Percentiles rank a stretch among this genome's conserved stretches.
phyloP scores from a whole-genome alignment of 2,888 invertebrate genomes.

The Drosophila sordidula region DNA sequence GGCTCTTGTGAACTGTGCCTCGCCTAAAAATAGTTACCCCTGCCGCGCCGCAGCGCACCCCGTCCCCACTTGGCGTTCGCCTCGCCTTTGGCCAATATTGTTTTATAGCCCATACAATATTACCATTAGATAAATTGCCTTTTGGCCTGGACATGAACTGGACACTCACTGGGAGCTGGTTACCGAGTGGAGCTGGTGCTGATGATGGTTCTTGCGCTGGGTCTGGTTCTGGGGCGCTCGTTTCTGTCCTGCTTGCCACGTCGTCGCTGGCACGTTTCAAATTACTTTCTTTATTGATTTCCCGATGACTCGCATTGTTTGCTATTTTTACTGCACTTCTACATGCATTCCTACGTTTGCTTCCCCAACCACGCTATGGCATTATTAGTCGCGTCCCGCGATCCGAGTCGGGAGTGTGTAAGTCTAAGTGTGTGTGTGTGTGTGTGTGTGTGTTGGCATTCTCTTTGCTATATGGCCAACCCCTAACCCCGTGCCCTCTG shows the following conservation, averaged over 20 bases:
- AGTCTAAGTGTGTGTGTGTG: no score
- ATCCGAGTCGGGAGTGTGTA: neutral
- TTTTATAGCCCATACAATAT: slow-evolving; percentile 80
- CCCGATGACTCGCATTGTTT: slow-evolving; percentile 74
- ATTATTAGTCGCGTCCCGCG: slow-evolving; percentile 37
- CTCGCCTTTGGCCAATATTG: slow-evolving; percentile 78
- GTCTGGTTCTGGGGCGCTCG: neutral
- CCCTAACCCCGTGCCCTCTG: slow-evolving; percentile 22
- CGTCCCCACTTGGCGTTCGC: slow-evolving; percentile 25
- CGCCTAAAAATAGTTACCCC: slow-evolving; percentile 60
- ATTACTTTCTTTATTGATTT: slow-evolving; percentile 81
- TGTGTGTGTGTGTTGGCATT: slow-evolving; percentile 15
- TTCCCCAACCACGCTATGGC: slow-evolving; percentile 6
- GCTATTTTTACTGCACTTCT: slow-evolving; percentile 73
- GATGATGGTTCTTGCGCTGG: neutral
- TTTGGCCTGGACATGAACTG: slow-evolving; percentile 59
- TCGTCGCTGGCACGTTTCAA: slow-evolving; percentile 70
- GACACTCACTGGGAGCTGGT: slow-evolving; percentile 37
- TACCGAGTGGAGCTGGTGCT: slow-evolving; percentile 18
- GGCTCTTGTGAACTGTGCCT: slow-evolving; percentile 18
- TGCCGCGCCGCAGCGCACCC: neutral
- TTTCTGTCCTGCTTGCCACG: slow-evolving; percentile 11
- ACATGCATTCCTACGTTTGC: slow-evolving; percentile 67
- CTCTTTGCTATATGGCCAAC: slow-evolving; percentile 24
- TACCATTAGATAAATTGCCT: slow-evolving; percentile 79